Evolutionary conservation across 1,140 invertebrate species (phyloP).

Genomic region (Aphis craccivora): DNA sequence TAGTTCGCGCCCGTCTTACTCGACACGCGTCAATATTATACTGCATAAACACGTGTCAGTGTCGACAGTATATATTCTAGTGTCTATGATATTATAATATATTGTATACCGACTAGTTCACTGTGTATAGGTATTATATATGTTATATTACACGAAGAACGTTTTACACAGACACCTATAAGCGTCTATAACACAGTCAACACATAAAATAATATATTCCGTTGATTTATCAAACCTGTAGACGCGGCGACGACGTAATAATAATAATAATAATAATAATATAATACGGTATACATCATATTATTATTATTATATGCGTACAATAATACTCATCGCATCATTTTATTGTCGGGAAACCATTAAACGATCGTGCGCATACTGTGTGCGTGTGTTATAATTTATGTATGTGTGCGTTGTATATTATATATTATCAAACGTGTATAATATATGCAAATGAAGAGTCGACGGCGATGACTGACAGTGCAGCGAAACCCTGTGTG

Average conservation of each 20-base stretch:
- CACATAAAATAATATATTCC: not conserved
- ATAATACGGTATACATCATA: not conserved
- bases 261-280: not conserved
- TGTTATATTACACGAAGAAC: no score
- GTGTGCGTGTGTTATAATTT: not conserved
- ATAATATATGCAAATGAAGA: not conserved
- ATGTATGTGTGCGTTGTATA: not conserved
- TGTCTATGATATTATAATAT: not conserved
- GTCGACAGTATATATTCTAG: not conserved
- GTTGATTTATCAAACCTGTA: not conserved
- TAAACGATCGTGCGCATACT: not conserved
- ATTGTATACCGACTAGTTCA: no score
- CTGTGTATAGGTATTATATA: no score
- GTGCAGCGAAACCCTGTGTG: not conserved
- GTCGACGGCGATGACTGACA: not conserved
- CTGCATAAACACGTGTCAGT: not conserved
- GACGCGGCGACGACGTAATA: not conserved
- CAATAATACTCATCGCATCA: not conserved
- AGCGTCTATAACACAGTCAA: not conserved
- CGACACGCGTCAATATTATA: not conserved
- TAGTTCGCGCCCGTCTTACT: not conserved
- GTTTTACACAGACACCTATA: not conserved
- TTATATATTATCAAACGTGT: not conserved
- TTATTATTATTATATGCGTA: not conserved
- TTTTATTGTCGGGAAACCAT: not conserved